These are phyloP conservation scores for Leptatherina wallacei DNA, from an alignment of 2,797 vertebrate genomes.

Conservation along the genomic window DNA sequence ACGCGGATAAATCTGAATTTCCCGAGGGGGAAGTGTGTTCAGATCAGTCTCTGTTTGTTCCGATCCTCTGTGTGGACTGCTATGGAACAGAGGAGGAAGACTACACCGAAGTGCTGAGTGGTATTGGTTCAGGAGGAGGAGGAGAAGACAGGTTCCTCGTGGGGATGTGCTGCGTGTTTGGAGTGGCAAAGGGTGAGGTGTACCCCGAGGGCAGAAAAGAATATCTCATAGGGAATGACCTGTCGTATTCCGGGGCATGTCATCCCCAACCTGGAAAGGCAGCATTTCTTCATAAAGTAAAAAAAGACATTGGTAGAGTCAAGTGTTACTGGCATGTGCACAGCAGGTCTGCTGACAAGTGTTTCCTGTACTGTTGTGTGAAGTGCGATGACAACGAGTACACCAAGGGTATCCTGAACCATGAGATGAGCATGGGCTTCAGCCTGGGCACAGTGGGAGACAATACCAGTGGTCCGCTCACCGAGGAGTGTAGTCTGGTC, in stretches of 20 bases:
- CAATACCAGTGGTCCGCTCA: neutral
- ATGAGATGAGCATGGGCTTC: neutral
- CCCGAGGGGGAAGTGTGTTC: neutral
- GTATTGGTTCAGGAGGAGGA: neutral
- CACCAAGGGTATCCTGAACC: neutral
- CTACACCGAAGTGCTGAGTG: neutral
- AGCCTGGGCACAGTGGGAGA: slow-evolving; percentile 31
- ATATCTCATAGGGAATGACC: slow-evolving; percentile 1
- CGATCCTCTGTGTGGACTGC: slow-evolving; percentile 31
- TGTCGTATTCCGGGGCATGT: slow-evolving; percentile 24
- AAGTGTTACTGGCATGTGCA: slow-evolving; percentile 48
- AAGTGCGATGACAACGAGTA: slow-evolving; percentile 6
- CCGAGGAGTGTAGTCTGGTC: slow-evolving; percentile 37
- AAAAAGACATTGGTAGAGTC: slow-evolving; percentile 22
- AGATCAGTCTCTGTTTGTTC: slow-evolving; percentile 23
- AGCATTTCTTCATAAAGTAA: slow-evolving; percentile 11
- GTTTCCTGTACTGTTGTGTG: slow-evolving; percentile 35
- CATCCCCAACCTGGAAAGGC: slow-evolving; percentile 19
- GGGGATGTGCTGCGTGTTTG: slow-evolving; percentile 31
- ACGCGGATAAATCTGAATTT: neutral
- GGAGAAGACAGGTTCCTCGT: slow-evolving; percentile 19
- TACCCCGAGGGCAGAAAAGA: slow-evolving; percentile 2
- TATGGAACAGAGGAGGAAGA: slow-evolving; percentile 19
- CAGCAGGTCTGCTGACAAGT: slow-evolving; percentile 27
- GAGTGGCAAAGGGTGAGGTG: neutral